Conservation (phyloP, 2,113 vertebrate genomes). For the Nothocercus nigrocapillus region DNA sequence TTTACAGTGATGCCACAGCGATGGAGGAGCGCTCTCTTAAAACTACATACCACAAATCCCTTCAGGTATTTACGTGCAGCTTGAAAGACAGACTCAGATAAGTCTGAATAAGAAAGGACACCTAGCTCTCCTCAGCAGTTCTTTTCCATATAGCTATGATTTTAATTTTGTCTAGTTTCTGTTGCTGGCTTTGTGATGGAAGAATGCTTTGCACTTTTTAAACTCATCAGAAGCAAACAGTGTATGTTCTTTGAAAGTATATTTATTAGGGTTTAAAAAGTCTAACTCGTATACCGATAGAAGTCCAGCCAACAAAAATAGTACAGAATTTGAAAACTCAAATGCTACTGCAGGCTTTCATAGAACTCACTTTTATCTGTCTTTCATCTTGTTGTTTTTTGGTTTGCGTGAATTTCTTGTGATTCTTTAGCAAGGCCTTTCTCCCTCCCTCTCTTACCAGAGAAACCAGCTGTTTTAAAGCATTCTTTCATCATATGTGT, state of each 20-base stretch:
- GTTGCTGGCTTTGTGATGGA: background rate
- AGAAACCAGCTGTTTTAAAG: background rate
- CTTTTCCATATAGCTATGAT: background rate
- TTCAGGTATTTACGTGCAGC: background rate
- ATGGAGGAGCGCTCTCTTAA: background rate
- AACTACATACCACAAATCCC: background rate
- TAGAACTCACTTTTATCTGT: background rate
- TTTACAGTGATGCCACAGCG: background rate
- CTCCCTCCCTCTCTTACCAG: background rate
- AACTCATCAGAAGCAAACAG: background rate
- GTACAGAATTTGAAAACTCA: background rate
- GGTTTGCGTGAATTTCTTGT: background rate
- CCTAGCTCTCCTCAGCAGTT: background rate
- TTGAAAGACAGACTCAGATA: background rate
- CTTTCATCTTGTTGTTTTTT: background rate
- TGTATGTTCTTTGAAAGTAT: background rate
- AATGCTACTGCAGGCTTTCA: background rate
- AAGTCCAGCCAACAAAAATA: background rate
- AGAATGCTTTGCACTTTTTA: background rate
- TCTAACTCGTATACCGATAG: accelerated
- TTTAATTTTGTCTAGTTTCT: background rate
- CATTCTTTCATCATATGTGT: background rate
- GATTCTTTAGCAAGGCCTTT: background rate
- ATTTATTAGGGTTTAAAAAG: background rate
- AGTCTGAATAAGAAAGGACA: background rate